These are phyloP conservation scores for Pollenia amentaria DNA, from an alignment of 2,888 invertebrate genomes.

Conservation along the genomic window DNA sequence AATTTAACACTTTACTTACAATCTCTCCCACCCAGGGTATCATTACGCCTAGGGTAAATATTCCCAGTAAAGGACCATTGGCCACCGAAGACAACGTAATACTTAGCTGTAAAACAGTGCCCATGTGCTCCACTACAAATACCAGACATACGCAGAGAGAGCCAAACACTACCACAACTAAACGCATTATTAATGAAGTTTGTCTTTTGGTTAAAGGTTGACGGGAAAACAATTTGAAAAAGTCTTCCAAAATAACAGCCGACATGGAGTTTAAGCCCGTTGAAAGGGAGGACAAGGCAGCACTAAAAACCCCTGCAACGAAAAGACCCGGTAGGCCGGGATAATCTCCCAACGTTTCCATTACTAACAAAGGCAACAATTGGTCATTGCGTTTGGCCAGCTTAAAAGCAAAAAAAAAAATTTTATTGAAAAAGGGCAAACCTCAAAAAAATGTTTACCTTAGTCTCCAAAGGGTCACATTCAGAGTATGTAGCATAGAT, in stretches of 20 bases:
- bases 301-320: slow-evolving; percentile 95
- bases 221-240: slow-evolving; percentile 86
- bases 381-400: slow-evolving; percentile 91
- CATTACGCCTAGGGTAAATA: slow-evolving; percentile 89
- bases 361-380: slow-evolving; percentile 92
- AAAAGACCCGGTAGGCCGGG: slow-evolving; percentile 95
- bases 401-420: slow-evolving; percentile 78
- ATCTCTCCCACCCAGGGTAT: slow-evolving; percentile 88
- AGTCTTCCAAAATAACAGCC: slow-evolving; percentile 90
- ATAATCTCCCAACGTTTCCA: slow-evolving; percentile 91
- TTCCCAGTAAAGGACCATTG: slow-evolving; percentile 88
- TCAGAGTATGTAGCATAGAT: slow-evolving; percentile 93
- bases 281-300: slow-evolving; percentile 92
- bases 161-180: slow-evolving; percentile 88
- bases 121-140: slow-evolving; percentile 88
- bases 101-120: slow-evolving; percentile 89
- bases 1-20: slow-evolving; percentile 81
- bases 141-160: slow-evolving; percentile 87
- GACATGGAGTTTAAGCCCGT: slow-evolving; percentile 92
- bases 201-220: slow-evolving; percentile 86
- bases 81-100: slow-evolving; percentile 88
- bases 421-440: background rate
- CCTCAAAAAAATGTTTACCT: slow-evolving; percentile 82
- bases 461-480: slow-evolving; percentile 93
- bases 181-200: slow-evolving; percentile 88